Evolutionary conservation across 2,113 vertebrate genomes (phyloP).

Genomic region (Cygnus atratus): DNA sequence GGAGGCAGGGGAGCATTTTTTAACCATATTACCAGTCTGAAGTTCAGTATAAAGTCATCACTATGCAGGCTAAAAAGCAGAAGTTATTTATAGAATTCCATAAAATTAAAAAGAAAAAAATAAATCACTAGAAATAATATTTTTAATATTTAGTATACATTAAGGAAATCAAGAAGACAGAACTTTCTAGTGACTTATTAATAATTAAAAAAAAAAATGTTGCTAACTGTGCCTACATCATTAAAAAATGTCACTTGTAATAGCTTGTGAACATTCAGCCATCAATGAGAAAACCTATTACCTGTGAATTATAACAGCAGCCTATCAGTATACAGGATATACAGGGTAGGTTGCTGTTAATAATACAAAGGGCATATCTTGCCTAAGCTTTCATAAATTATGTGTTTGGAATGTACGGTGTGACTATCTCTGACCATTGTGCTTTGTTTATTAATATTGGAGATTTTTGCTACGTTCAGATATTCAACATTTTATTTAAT

Average conservation of each 20-base stretch:
- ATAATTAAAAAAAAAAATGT: not conserved
- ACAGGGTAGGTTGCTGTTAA: not conserved
- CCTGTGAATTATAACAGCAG: not conserved
- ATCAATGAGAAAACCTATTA: not conserved
- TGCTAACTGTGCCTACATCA: not conserved
- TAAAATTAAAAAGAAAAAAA: too few species aligned
- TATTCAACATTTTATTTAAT: not conserved
- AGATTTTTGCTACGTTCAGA: not conserved
- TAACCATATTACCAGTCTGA: not conserved
- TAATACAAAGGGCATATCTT: not conserved
- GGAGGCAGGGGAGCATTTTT: not conserved
- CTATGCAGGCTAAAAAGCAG: too few species aligned
- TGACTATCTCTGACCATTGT: not conserved
- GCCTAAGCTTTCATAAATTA: not conserved
- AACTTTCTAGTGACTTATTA: not conserved
- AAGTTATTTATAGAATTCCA: too few species aligned
- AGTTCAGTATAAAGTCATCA: not conserved
- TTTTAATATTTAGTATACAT: not conserved
- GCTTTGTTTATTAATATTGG: not conserved
- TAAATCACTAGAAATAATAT: not conserved
- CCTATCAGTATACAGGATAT: not conserved
- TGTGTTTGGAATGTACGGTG: not conserved
- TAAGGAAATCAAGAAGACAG: not conserved
- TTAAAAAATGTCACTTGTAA: not conserved
- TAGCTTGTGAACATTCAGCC: not conserved